Conservation (phyloP, 1,140 invertebrate genomes). For the Brachionus rotundiformis region DNA sequence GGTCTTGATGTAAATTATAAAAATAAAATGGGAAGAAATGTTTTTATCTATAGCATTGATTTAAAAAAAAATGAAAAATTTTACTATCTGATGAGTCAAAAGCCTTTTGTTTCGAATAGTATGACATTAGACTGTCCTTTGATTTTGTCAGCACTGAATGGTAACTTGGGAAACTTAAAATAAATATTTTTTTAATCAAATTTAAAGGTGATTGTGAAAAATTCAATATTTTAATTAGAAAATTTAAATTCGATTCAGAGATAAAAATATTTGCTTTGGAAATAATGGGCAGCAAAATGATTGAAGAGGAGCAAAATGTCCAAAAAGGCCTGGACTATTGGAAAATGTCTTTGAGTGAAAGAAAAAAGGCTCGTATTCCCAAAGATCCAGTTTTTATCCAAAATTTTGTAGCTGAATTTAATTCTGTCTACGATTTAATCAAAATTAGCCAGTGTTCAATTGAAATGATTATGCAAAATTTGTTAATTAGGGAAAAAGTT, state of each 20-base stretch:
- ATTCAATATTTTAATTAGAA: slow-evolving; percentile 21
- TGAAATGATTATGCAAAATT: slow-evolving; percentile 13
- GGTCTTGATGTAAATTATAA: neutral
- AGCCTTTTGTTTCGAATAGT: neutral
- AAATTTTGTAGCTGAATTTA: neutral
- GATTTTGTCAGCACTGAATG: neutral
- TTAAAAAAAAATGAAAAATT: neutral
- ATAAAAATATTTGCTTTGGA: slow-evolving; percentile 11
- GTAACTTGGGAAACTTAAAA: neutral
- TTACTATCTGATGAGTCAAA: neutral
- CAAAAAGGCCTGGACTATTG: neutral
- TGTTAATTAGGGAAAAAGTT: neutral
- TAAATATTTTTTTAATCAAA: neutral
- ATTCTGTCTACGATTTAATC: neutral
- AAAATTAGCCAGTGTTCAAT: neutral
- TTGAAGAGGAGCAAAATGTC: neutral
- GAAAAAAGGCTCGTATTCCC: neutral
- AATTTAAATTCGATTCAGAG: neutral
- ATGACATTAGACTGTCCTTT: neutral
- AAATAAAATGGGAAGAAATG: neutral
- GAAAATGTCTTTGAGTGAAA: neutral
- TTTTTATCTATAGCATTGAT: slow-evolving; percentile 14
- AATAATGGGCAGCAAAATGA: neutral
- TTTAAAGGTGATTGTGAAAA: slow-evolving; percentile 13
- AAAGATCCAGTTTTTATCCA: neutral